A percentile compares a stretch with the other conserved stretches of the same genome.
Conservation (phyloP, 1,140 invertebrate species). For the Latrodectus geometricus region DNA sequence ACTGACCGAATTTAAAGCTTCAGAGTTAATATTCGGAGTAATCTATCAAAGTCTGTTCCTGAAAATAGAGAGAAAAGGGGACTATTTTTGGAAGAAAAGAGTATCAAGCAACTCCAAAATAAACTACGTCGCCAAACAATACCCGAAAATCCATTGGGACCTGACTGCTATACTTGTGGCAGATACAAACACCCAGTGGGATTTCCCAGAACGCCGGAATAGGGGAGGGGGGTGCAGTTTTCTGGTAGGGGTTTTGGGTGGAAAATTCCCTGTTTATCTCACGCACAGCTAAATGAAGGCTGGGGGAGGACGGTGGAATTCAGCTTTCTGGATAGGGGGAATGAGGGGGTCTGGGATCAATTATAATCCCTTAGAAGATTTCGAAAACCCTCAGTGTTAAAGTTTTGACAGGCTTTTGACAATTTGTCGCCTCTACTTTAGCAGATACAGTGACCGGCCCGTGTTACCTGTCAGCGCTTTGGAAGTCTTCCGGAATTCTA, state of each 20-base stretch:
- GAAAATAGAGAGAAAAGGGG: neutral
- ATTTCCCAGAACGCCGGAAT: neutral
- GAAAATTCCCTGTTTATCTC: neutral
- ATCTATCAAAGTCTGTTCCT: neutral
- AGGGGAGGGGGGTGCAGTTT: neutral
- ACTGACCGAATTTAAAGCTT: neutral
- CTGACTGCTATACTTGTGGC: neutral
- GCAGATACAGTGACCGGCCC: neutral
- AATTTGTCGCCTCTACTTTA: constrained; percentile 37
- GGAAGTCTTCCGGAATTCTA: neutral
- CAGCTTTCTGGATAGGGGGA: neutral
- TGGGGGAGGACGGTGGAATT: neutral
- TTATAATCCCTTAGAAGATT: constrained; percentile 36
- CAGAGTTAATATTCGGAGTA: neutral
- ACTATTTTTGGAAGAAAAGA: neutral
- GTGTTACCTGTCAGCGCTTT: constrained; percentile 14
- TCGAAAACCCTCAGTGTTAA: constrained; percentile 2
- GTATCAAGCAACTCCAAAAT: neutral
- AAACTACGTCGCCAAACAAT: constrained; percentile 15
- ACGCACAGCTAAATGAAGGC: neutral
- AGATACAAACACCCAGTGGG: neutral
- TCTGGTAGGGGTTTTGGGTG: neutral
- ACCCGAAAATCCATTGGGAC: neutral
- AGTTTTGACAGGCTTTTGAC: constrained; percentile 46
- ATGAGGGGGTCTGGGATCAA: constrained; percentile 14